Conservation (phyloP, 2,888 invertebrate genomes). For the Ctena decussata region DNA sequence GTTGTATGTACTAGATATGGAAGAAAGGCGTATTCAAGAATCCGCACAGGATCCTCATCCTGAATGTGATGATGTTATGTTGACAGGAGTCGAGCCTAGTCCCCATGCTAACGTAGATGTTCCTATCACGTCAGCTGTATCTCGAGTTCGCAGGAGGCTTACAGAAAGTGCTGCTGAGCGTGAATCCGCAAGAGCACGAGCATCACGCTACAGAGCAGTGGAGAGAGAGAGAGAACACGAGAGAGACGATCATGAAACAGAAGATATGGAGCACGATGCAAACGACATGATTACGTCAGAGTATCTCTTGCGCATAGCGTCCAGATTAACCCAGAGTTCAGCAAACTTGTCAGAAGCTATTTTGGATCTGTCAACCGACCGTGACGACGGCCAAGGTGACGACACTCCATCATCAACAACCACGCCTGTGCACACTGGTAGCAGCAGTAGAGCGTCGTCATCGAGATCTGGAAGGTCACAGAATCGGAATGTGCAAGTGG, state of each 20-base stretch:
- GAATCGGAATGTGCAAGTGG: conserved; percentile 67
- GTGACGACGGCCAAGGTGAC: conserved; percentile 30
- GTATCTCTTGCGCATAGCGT: conserved; percentile 70
- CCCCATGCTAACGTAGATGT: neutral
- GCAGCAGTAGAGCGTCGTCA: conserved; percentile 40
- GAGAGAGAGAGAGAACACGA: conserved; percentile 22
- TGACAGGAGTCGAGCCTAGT: conserved; percentile 44
- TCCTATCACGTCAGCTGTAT: neutral
- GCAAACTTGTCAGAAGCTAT: conserved; percentile 73
- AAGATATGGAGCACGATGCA: conserved; percentile 60
- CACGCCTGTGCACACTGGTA: conserved; percentile 19
- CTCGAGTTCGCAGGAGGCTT: neutral
- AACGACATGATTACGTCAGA: conserved; percentile 65
- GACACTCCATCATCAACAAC: conserved; percentile 41
- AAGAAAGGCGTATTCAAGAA: conserved; percentile 40
- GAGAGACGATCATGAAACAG: conserved; percentile 40
- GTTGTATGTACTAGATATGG: conserved; percentile 73
- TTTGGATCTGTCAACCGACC: conserved; percentile 55
- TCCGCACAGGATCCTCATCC: conserved; percentile 56
- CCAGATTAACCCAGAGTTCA: conserved; percentile 70
- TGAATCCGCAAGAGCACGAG: conserved; percentile 26
- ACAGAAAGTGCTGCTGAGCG: conserved; percentile 32
- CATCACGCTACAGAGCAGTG: conserved; percentile 36
- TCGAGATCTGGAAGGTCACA: conserved; percentile 64
- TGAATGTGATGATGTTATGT: conserved; percentile 61